Evolutionary conservation across 1,140 invertebrate genomes (phyloP), one percentile per base, ranked within the genome.

Genomic region (Formica exsecta): DNA sequence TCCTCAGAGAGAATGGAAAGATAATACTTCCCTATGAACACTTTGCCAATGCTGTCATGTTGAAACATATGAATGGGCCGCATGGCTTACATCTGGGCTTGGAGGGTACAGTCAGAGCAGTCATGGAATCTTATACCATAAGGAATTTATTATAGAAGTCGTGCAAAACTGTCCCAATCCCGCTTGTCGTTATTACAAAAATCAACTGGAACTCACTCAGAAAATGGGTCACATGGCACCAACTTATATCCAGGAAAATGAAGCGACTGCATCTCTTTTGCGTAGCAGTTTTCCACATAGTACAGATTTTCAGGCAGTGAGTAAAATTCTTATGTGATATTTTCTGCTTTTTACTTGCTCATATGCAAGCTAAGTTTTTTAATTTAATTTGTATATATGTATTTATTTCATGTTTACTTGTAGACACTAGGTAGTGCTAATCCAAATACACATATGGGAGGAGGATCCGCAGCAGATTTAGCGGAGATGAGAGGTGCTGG

Each of bases 91-190:
- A 98, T 95, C 95, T 98, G 41, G 97, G 97, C 51, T 94, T 98
- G 62, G 97, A 98, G 93, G 97, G 97, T 48, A 98, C 97, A 5
- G 96, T 98, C 13, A 95, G 97, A 93, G 97, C 97, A 62, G 97
- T 97, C 29, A 97, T 98, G 94, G 97, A 98, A 91, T 98, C 97
- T 11, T 98, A 98, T 88, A 98, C 97, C 71, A 98, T 98, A 98
- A 98, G 93, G 98, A 98, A 92, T 98, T 98, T 91, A 98, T 98
- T 59, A 96, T 98, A 77, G 97, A 98, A 94, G 97, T 98, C 48
- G 97, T 98, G 13, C 97, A 98, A 93, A 98, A 98, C 87, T 98
- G 98, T 91, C 97, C 97, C 0, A 98, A 98, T 95, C 97, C 97
- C 38, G 97, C 97, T 44, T 98, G 98, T 91, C 96, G 97, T 32